These are phyloP conservation scores for Orchestes rusci DNA, from an alignment of 2,888 invertebrate genomes.

Conservation along the genomic window DNA sequence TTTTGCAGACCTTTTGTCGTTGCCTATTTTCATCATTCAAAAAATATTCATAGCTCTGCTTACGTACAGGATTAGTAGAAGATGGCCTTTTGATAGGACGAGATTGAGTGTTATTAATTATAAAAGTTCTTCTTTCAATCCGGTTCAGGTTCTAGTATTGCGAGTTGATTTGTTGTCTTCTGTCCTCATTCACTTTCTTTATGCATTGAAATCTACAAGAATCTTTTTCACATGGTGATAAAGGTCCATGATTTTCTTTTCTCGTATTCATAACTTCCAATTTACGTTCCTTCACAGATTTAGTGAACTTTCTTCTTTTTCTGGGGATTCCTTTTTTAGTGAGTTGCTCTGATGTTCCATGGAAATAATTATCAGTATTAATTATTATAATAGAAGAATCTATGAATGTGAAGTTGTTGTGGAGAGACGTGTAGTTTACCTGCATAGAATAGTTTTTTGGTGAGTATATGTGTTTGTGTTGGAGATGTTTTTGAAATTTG, in stretches of 20 bases:
- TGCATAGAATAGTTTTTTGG: too few species aligned
- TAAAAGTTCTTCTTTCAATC: neutral
- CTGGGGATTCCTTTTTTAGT: slow-evolving; percentile 1
- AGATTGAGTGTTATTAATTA: neutral
- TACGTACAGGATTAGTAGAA: too few species aligned
- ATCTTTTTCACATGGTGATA: neutral
- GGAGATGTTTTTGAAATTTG: too few species aligned
- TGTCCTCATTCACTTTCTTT: neutral
- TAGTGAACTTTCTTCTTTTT: slow-evolving; percentile 2
- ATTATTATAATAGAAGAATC: too few species aligned
- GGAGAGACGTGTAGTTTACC: too few species aligned
- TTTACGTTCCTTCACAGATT: neutral
- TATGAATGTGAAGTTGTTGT: too few species aligned
- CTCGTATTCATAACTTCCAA: neutral
- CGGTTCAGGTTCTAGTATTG: neutral
- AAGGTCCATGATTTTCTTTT: neutral
- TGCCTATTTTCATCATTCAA: neutral
- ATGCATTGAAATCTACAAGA: slow-evolving; percentile 1
- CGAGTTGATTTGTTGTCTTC: neutral
- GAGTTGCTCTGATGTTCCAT: too few species aligned
- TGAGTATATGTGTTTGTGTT: too few species aligned
- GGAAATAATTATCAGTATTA: too few species aligned
- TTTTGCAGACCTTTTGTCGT: slow-evolving; percentile 1
- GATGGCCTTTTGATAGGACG: too few species aligned
- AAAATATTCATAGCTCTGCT: neutral